A percentile compares a stretch with the other conserved stretches of the same genome.
Evolutionary conservation across 2,113 vertebrate species (phyloP).

Genomic region (Junco hyemalis): DNA sequence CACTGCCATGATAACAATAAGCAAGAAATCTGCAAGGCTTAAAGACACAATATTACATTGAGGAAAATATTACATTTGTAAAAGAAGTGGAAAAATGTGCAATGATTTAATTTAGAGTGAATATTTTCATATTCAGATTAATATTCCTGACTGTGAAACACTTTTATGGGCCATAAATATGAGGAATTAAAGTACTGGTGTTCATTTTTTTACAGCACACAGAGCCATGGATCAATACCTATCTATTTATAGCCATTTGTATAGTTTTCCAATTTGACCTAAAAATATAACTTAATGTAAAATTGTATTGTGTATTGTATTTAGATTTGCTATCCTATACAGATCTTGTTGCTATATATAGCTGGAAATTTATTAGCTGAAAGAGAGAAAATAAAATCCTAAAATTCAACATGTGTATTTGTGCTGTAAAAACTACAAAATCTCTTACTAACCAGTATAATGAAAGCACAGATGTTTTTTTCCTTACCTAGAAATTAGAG

Average conservation of each 20-base stretch:
- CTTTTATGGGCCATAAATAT: not conserved
- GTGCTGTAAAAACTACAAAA: not conserved
- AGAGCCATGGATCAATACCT: not conserved
- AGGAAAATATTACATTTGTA: not conserved
- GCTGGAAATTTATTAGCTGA: not conserved
- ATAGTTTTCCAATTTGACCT: not conserved
- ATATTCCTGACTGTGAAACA: not conserved
- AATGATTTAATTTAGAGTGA: not conserved
- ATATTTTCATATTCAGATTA: not conserved
- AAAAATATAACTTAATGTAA: not conserved
- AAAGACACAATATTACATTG: not conserved
- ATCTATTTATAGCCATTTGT: not conserved
- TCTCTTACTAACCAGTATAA: not conserved
- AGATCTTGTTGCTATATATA: not conserved
- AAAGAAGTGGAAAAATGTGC: not conserved
- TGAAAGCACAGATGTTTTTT: fast-evolving
- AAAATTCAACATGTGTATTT: not conserved
- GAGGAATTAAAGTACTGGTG: not conserved
- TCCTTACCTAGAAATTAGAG: not conserved
- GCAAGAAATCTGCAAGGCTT: not conserved
- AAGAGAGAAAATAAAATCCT: not conserved
- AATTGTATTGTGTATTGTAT: not conserved
- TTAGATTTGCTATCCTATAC: not conserved
- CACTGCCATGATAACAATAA: not conserved
- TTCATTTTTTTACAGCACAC: not conserved